Evolutionary conservation across 2,113 vertebrate genomes (phyloP), one percentile per base, ranked within the genome.

Genomic region (Chlorocebus sabaeus): DNA sequence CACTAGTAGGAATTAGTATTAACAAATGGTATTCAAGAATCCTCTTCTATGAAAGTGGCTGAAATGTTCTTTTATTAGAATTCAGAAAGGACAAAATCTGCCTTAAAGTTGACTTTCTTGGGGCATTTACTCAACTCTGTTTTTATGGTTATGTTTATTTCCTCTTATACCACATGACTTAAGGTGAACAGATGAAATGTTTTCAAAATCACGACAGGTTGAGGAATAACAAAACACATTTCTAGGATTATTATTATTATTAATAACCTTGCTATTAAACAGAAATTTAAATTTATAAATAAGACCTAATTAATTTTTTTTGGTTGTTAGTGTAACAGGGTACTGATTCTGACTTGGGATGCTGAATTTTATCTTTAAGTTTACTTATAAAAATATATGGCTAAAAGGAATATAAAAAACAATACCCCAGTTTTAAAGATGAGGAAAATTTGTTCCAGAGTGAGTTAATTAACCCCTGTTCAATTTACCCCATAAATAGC

Each of bases 391-490:
- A 73, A 96, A 79, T 70, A 55, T 52, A 55, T 90, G 27, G 43
- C 14, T 85, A 64, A 78, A 92, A 95, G 57, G 45, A 87, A 90
- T 81, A 43, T 88, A 80, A 55, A 93, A 93, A 40, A 72, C 96
- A 96, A 75, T 81, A 84, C 13, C 10, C 2, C 6, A 52, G 67
- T 81, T 94, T 97, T 88, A 92, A 95, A 93, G 50, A 92, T 88
- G 87, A 96, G 35, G 35, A 48, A 95, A 97, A 84, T 70, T 40
- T 90, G 17, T 25, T 50, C 12, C 25, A 57, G 55, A 78, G 45
- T 97, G 95, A 96, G 84, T 94, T 95, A 92, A 96, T 89, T 93
- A 95, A 85, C 43, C 12, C 57, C 35, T 72, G 55, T 35, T 96
- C 43, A 48, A 32, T 84, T 92, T 80, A 68, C 48, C 96, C 78